Percentiles rank a stretch among this genome's conserved stretches.
Evolutionary conservation across 2,113 vertebrate species (phyloP).

Genomic region (Cynoglossus semilaevis): DNA sequence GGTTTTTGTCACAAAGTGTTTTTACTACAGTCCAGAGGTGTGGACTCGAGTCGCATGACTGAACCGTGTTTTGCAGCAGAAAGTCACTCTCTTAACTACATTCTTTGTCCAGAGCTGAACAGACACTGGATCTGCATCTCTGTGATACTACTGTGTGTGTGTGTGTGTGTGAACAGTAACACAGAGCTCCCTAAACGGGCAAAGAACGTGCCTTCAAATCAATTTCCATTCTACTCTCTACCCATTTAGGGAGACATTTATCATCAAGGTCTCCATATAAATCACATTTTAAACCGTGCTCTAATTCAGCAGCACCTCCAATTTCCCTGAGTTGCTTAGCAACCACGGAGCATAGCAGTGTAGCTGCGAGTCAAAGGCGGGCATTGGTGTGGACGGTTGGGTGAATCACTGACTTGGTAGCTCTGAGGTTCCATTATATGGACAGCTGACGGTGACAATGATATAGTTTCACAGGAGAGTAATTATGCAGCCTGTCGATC

Average conservation of each 20-base stretch:
- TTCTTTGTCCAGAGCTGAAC: background rate
- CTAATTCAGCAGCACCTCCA: slow-evolving; percentile 70
- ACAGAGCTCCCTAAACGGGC: slow-evolving; percentile 23
- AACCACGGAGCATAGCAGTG: slow-evolving; percentile 57
- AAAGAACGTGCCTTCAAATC: slow-evolving; percentile 23
- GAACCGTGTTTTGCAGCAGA: too few relatives aligned
- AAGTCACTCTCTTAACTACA: too few relatives aligned
- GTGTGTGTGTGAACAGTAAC: slow-evolving; percentile 22
- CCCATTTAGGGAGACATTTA: slow-evolving; percentile 51
- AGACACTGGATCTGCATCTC: slow-evolving; percentile 14
- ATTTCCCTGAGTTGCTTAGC: slow-evolving; percentile 74
- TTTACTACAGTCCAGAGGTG: too few relatives aligned
- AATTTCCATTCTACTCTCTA: background rate
- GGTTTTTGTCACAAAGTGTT: too few relatives aligned
- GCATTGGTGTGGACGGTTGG: slow-evolving; percentile 53
- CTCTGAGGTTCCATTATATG: slow-evolving; percentile 56
- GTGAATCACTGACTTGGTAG: slow-evolving; percentile 57
- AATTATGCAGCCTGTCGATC: slow-evolving; percentile 48
- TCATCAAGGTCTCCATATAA: slow-evolving; percentile 51
- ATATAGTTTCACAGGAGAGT: slow-evolving; percentile 54
- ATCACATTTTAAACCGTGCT: slow-evolving; percentile 52
- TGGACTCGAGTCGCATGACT: too few relatives aligned
- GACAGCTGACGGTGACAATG: slow-evolving; percentile 57
- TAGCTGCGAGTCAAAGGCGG: slow-evolving; percentile 60
- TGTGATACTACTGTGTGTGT: slow-evolving; percentile 11